Evolutionary conservation across 2,113 vertebrate genomes (phyloP).

Genomic region (Sylvilagus bachmani): DNA sequence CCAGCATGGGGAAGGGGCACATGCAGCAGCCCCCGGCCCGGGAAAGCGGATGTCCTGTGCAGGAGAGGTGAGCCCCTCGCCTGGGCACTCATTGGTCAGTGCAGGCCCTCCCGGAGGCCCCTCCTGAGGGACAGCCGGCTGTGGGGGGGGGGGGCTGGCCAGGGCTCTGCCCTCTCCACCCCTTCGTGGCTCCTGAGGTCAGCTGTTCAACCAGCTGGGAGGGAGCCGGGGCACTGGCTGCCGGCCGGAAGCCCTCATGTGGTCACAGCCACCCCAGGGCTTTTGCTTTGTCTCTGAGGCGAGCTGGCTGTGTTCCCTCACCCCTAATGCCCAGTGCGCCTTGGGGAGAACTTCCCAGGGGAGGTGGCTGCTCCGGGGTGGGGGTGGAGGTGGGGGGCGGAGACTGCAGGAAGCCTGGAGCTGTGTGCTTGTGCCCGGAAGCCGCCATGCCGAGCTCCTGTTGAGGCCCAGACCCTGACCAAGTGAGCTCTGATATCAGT

Average conservation of each 20-base stretch:
- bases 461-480: neutral
- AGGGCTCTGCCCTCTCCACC: neutral
- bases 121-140: neutral
- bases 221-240: neutral
- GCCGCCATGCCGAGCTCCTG: neutral
- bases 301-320: neutral
- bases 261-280: neutral
- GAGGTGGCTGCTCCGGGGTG: neutral
- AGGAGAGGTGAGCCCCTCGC: neutral
- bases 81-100: no score
- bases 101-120: neutral
- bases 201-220: neutral
- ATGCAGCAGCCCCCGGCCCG: accelerated
- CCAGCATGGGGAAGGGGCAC: accelerated
- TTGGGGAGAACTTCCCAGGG: neutral
- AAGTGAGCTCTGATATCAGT: no score
- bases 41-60: accelerated
- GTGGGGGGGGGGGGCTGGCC: no score
- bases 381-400: neutral
- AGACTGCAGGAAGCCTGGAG: neutral
- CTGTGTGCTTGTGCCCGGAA: neutral
- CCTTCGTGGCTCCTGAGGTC: accelerated
- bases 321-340: accelerated
- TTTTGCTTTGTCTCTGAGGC: neutral
- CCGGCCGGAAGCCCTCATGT: accelerated